Percentiles rank a stretch among this genome's conserved stretches.
phyloP scores from a whole-genome alignment of 2,113 vertebrate genomes.

The Campylorhamphus procurvoides region DNA sequence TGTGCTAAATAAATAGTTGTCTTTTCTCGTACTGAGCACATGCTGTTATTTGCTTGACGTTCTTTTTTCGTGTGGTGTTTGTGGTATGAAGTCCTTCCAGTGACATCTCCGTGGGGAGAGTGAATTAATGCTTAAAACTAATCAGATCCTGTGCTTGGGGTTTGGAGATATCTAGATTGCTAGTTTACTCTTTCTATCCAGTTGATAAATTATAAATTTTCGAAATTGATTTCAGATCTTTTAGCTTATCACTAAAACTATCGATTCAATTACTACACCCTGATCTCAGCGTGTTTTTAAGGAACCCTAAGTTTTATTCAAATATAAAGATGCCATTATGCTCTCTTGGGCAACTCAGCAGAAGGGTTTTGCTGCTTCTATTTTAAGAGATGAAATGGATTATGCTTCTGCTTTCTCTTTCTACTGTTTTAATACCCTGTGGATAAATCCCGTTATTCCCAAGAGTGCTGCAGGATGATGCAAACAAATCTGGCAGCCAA shows the following conservation, averaged over 20 bases:
- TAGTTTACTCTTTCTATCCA: slow-evolving; percentile 60
- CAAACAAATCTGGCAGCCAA: neutral
- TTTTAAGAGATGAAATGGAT: neutral
- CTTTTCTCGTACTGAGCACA: slow-evolving; percentile 55
- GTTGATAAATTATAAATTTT: neutral
- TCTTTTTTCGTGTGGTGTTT: slow-evolving; percentile 57
- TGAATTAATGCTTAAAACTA: neutral
- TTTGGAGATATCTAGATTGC: slow-evolving; percentile 67
- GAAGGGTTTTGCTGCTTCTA: slow-evolving; percentile 6
- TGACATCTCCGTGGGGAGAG: slow-evolving; percentile 10
- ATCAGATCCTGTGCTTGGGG: slow-evolving; percentile 5
- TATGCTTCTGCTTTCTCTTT: neutral
- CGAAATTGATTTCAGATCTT: neutral
- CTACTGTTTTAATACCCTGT: neutral
- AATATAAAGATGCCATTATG: neutral
- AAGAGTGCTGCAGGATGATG: neutral
- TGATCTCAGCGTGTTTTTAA: neutral
- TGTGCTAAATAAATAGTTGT: slow-evolving; percentile 70
- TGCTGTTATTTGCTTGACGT: slow-evolving; percentile 49
- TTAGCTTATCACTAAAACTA: neutral
- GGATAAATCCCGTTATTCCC: neutral
- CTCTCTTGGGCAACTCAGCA: neutral
- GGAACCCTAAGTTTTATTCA: neutral
- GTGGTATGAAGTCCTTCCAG: slow-evolving; percentile 40
- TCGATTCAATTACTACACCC: neutral